Evolutionary conservation across 2,888 invertebrate genomes (phyloP).

Genomic region (Torymus auratus): DNA sequence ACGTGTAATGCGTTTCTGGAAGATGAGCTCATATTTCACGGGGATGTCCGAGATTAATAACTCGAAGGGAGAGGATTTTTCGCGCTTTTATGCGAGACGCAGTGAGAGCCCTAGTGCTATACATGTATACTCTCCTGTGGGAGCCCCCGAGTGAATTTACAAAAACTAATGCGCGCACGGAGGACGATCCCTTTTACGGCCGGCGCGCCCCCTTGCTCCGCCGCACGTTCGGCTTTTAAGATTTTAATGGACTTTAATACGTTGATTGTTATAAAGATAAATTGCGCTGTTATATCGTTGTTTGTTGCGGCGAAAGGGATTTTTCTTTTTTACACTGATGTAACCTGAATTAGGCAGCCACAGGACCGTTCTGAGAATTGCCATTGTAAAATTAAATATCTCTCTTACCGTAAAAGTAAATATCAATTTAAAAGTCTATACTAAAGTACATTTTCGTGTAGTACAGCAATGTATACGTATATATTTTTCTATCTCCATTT

Average conservation of each 20-base stretch:
- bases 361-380: too few relatives aligned
- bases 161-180: slow-evolving; percentile 16
- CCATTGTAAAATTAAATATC: too few relatives aligned
- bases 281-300: too few relatives aligned
- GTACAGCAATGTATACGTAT: too few relatives aligned
- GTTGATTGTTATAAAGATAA: neutral
- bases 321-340: too few relatives aligned
- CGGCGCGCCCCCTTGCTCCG: neutral
- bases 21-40: slow-evolving; percentile 71
- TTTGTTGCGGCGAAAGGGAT: too few relatives aligned
- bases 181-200: neutral
- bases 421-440: too few relatives aligned
- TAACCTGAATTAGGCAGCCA: too few relatives aligned
- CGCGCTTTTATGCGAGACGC: slow-evolving; percentile 8
- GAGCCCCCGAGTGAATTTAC: slow-evolving; percentile 18
- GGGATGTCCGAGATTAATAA: slow-evolving; percentile 65
- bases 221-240: neutral
- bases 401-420: too few relatives aligned
- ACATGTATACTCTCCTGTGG: neutral
- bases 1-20: slow-evolving; percentile 68
- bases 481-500: too few relatives aligned
- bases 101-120: neutral
- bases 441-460: too few relatives aligned
- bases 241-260: neutral
- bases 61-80: slow-evolving; percentile 43